phyloP scores from a whole-genome alignment of 1,140 invertebrate species.

The Nephotettix cincticeps region DNA sequence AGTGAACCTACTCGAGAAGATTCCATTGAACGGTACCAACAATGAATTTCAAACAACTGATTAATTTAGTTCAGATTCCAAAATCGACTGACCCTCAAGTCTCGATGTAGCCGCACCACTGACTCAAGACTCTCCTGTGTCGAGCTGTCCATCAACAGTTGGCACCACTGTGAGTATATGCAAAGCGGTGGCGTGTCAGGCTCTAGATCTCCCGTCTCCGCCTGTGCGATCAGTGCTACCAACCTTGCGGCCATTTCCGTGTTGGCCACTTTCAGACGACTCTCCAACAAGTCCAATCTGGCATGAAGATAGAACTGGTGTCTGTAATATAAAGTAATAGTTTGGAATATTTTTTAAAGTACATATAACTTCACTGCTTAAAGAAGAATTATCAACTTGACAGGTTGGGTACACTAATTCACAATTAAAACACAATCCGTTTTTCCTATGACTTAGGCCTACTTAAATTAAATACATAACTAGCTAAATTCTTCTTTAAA shows the following conservation, averaged over 20 bases:
- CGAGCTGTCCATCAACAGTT: constrained; percentile 49
- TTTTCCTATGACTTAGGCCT: no score
- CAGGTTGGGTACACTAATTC: no score
- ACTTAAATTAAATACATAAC: no score
- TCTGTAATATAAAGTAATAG: constrained; percentile 48
- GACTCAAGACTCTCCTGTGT: constrained; percentile 60
- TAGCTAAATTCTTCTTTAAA: no score
- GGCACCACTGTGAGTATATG: constrained; percentile 61
- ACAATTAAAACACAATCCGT: no score
- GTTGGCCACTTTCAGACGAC: constrained; percentile 64
- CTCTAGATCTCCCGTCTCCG: constrained; percentile 69
- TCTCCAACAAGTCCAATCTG: constrained; percentile 69
- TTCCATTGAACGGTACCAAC: no score
- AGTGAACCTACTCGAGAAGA: no score
- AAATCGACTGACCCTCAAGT: constrained; percentile 50
- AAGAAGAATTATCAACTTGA: no score
- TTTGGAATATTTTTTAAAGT: no score
- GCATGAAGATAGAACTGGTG: constrained; percentile 84
- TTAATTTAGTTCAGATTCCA: no score
- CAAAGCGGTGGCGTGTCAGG: constrained; percentile 56
- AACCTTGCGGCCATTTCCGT: constrained; percentile 68
- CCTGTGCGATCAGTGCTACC: constrained; percentile 73
- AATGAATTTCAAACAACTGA: no score
- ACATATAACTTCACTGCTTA: no score
- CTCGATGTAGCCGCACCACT: constrained; percentile 62